phyloP scores from a whole-genome alignment of 2,797 vertebrate genomes.

The Crax fasciolata region DNA sequence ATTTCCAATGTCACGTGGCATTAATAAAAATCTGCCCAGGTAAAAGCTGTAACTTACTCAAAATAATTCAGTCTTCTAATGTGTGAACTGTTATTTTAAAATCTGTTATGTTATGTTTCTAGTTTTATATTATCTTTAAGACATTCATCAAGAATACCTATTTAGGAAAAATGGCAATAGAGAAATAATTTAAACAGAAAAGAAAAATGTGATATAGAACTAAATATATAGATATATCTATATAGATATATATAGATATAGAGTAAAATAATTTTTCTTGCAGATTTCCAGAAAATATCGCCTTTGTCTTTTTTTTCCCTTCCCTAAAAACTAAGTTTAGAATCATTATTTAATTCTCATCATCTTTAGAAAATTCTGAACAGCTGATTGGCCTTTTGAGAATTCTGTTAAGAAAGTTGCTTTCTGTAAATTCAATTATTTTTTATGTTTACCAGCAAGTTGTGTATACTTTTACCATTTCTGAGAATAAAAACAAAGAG shows the following conservation, averaged over 20 bases:
- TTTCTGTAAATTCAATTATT: neutral
- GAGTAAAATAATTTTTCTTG: neutral
- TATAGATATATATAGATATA: too few relatives aligned
- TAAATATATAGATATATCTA: too few relatives aligned
- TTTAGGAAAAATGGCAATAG: constrained; percentile 4
- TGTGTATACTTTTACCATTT: neutral
- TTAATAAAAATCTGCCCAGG: neutral
- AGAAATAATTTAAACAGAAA: neutral
- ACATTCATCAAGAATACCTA: neutral
- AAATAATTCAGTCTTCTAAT: neutral
- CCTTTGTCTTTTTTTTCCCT: neutral
- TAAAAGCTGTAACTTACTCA: neutral
- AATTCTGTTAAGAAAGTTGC: accelerated
- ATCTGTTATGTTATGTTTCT: neutral
- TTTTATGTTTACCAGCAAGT: neutral
- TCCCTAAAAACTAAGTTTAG: neutral
- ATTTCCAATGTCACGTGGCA: neutral
- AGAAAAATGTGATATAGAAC: neutral
- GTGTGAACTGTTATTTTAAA: neutral
- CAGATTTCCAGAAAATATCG: neutral
- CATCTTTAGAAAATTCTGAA: neutral
- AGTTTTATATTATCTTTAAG: neutral
- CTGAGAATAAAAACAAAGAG: neutral
- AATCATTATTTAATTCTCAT: neutral
- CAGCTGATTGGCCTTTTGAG: neutral